These are phyloP conservation scores for Tapirus indicus DNA, from an alignment of 2,797 vertebrate genomes.

Conservation along the genomic window DNA sequence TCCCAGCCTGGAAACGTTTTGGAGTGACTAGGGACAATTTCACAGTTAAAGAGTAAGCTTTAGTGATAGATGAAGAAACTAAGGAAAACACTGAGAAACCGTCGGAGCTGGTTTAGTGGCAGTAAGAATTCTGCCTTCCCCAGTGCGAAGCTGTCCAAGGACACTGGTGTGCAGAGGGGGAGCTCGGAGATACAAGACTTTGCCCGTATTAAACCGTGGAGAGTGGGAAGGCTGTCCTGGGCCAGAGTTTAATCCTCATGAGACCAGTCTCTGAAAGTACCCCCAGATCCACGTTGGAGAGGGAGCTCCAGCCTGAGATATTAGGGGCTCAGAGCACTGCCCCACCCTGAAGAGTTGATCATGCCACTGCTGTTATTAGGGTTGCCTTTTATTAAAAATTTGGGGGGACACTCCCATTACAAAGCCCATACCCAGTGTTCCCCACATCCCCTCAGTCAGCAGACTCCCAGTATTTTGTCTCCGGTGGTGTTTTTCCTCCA, in stretches of 20 bases:
- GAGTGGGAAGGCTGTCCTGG: neutral
- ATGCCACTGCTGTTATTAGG: neutral
- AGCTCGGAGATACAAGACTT: accelerated
- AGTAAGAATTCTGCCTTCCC: neutral
- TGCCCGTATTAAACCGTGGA: neutral
- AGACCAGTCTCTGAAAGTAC: neutral
- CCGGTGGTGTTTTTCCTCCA: neutral
- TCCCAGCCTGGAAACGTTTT: too few species aligned
- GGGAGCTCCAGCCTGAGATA: neutral
- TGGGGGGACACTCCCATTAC: too few species aligned
- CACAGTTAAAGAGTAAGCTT: neutral
- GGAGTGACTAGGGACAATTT: neutral
- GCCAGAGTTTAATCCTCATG: neutral
- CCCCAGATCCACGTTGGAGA: neutral
- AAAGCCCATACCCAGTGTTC: neutral
- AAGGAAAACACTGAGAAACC: too few species aligned
- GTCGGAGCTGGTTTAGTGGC: neutral
- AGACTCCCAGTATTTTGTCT: neutral
- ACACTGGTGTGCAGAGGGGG: neutral
- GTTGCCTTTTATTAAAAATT: neutral
- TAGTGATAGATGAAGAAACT: accelerated
- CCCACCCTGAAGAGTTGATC: neutral
- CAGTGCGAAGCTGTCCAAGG: neutral
- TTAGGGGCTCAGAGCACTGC: neutral
- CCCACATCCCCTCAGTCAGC: neutral